Evolutionary conservation across 2,797 vertebrate species (phyloP), one percentile per base, ranked within the genome.

Genomic region (Pangasius macronema): DNA sequence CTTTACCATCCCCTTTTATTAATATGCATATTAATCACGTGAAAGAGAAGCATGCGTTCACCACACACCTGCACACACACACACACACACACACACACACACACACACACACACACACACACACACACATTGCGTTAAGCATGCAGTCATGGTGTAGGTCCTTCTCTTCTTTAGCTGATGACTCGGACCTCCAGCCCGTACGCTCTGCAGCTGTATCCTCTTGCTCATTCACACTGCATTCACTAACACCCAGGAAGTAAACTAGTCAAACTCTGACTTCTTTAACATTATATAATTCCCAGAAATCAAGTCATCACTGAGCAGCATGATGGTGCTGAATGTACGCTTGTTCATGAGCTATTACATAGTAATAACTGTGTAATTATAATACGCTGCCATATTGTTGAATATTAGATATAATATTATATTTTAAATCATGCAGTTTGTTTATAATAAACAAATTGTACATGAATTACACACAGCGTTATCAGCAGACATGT

Each of bases 321-420:
- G 4, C 14, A 65, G 8, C 10, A 30, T 10, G 16, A 4, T 1
- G 3, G 8, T 65, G 1, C 80, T 30, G 27, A 10, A n/a, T 2
- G n/a, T n/a, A 20, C 59, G 1, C 27, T 82, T 49, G 16, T 65
- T 65, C 81, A 65, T 82, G 39, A 20, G 59, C 14, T 86, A 59
- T 81, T 81, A 86, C 51, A 46, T 59, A 70, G 24, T 86, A 70
- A 72, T 81, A 57, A 61, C 33, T 22, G 27, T 70, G 33, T 80
- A 80, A 55, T 70, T 57, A 20, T 14, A 22, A 36, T 51, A 27
- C 5, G 42, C 24, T 20, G 0, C 24, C n/a, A 0, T 33, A 33
- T 33, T 79, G 30, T 22, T 57, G 9, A 16, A 53, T 51, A 14
- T 27, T 22, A 42, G 24, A 24, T 72, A 72, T 11, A 73, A 18